Evolutionary conservation across 1,140 invertebrate genomes (phyloP), one percentile per base, ranked within the genome.

Genomic region (Aradophagus sp.): DNA sequence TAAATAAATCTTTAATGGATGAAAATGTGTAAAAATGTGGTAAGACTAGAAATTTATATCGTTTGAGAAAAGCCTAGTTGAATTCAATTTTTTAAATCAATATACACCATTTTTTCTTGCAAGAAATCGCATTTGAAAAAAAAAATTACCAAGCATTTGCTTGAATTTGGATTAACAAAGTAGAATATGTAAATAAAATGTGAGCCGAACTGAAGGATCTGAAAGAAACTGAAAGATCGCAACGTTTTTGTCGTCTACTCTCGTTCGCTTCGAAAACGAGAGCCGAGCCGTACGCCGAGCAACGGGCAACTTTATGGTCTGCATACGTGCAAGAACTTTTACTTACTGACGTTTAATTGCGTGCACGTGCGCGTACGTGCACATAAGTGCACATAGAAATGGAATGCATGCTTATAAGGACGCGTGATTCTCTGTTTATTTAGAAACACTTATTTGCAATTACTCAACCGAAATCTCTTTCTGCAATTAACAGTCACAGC

Each of bases 301-400:
- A 56, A 35, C 56, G 61, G 55, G 58, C 62, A 68, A 59, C 75
- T 78, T 80, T 78, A 75, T 76, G 73, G 75, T 81, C 74, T 76
- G 80, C 77, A 81, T 84, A 80, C 76, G 75, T 59, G 70, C 67
- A 58, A 77, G 75, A 79, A 82, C 79, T 83, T 81, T 81, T 82
- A 84, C 82, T 81, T 76, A 66, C 73, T 62, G 50, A 50, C 71
- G 62, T 78, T 75, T 47, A 68, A 76, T 80, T 67, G 50, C 72
- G 61, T 72, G 76, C 70, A 78, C 73, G 50, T 69, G 61, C 73
- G 74, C 73, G 63, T 23, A 16, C 48, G 56, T 61, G 48, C 50
- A 29, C 77, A 62, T 53, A 71, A 65, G 73, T 73, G 73, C 67
- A 73, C 71, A 73, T 82, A 82, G 79, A 81, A 82, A 74, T 72